Conservation (phyloP, 2,113 vertebrate species). For the Mobula birostris region DNA sequence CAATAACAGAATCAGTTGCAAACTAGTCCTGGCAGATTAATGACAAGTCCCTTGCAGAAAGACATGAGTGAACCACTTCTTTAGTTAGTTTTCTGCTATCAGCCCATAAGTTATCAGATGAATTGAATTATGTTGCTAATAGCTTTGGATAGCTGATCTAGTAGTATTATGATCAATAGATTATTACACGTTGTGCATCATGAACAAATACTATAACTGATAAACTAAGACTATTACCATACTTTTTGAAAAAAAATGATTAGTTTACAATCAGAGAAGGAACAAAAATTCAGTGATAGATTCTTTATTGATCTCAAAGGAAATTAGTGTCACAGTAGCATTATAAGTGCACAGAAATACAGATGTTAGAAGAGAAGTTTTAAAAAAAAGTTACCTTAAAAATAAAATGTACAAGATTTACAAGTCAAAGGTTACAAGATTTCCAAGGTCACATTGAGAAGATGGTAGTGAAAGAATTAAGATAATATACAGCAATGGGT, state of each 20-base stretch:
- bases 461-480: too few species aligned
- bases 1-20: not conserved
- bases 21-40: not conserved
- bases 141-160: not conserved
- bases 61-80: not conserved
- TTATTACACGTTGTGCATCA: not conserved
- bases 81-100: not conserved
- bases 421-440: too few species aligned
- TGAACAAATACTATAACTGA: not conserved
- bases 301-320: too few species aligned
- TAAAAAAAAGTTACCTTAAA: too few species aligned
- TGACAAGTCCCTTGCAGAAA: not conserved
- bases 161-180: not conserved
- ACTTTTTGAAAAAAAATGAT: not conserved
- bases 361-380: too few species aligned
- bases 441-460: too few species aligned
- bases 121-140: not conserved
- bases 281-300: not conserved
- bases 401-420: too few species aligned
- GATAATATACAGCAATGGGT: too few species aligned
- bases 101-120: not conserved
- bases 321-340: too few species aligned
- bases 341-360: too few species aligned
- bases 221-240: too few species aligned
- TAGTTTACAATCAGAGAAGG: not conserved